These are phyloP conservation scores for Tinea pellionella DNA, from an alignment of 2,888 invertebrate genomes.

Conservation along the genomic window DNA sequence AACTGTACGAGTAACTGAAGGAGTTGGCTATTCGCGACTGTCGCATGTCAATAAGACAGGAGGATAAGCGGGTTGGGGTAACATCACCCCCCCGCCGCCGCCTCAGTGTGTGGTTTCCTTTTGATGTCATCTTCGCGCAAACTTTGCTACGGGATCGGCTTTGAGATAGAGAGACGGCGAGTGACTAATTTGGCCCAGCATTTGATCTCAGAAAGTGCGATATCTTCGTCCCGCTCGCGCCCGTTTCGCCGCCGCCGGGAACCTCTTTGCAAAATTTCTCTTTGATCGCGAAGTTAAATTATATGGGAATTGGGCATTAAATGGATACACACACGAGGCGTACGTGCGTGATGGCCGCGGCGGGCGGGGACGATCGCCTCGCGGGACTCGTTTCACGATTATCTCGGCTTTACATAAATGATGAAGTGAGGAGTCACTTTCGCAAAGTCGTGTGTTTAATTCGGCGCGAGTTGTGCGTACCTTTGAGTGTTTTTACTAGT, in stretches of 20 bases:
- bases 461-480: conserved; percentile 64
- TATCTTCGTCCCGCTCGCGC: conserved; percentile 55
- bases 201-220: conserved; percentile 65
- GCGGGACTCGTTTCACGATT: conserved; percentile 39
- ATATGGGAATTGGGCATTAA: conserved; percentile 70
- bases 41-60: conserved; percentile 68
- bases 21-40: conserved; percentile 41
- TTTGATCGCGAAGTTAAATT: conserved; percentile 71
- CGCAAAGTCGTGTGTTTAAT: conserved; percentile 33
- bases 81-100: conserved; percentile 26
- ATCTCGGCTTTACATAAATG: conserved; percentile 50
- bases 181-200: conserved; percentile 71
- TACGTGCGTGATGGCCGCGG: conserved; percentile 22
- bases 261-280: conserved; percentile 69
- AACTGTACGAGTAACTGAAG: conserved; percentile 40
- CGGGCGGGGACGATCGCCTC: conserved; percentile 31
- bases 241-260: conserved; percentile 58
- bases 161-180: conserved; percentile 71
- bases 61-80: conserved; percentile 19
- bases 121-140: conserved; percentile 71
- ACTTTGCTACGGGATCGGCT: conserved; percentile 70
- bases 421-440: conserved; percentile 36
- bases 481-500: conserved; percentile 63
- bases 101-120: conserved; percentile 70
- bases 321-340: conserved; percentile 63